A percentile compares a stretch with the other conserved stretches of the same genome.
phyloP scores from a whole-genome alignment of 2,888 invertebrate species.

The Chrysolina haemoptera region DNA sequence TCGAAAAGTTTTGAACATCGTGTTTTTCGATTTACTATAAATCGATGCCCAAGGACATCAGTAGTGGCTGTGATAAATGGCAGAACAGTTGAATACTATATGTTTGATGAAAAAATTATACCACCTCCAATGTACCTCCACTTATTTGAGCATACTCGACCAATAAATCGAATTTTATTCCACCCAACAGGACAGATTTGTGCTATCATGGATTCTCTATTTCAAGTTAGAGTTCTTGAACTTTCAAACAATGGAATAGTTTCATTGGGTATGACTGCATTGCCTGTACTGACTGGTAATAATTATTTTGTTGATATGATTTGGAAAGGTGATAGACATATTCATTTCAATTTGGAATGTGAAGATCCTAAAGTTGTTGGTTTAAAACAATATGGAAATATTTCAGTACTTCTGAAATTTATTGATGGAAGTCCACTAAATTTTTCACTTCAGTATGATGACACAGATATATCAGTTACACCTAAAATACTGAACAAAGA shows the following conservation, averaged over 20 bases:
- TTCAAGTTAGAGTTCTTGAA: conserved; percentile 36
- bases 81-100: conserved; percentile 78
- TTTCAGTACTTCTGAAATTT: conserved; percentile 27
- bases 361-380: background rate
- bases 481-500: conserved; percentile 24
- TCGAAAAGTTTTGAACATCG: conserved; percentile 40
- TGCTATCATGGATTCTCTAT: conserved; percentile 51
- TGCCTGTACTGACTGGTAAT: conserved; percentile 15
- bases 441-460: conserved; percentile 37
- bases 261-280: background rate
- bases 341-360: conserved; percentile 25
- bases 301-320: conserved; percentile 21
- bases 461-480: conserved; percentile 28
- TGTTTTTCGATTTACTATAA: conserved; percentile 44
- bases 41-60: conserved; percentile 46
- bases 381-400: background rate
- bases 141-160: conserved; percentile 72
- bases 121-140: conserved; percentile 89
- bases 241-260: conserved; percentile 28
- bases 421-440: background rate
- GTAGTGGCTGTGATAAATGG: conserved; percentile 86
- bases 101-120: conserved; percentile 80
- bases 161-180: conserved; percentile 77
- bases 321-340: conserved; percentile 19
- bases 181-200: conserved; percentile 64